These are phyloP conservation scores for Thrips palmi DNA, from an alignment of 1,140 invertebrate species.

Conservation along the genomic window DNA sequence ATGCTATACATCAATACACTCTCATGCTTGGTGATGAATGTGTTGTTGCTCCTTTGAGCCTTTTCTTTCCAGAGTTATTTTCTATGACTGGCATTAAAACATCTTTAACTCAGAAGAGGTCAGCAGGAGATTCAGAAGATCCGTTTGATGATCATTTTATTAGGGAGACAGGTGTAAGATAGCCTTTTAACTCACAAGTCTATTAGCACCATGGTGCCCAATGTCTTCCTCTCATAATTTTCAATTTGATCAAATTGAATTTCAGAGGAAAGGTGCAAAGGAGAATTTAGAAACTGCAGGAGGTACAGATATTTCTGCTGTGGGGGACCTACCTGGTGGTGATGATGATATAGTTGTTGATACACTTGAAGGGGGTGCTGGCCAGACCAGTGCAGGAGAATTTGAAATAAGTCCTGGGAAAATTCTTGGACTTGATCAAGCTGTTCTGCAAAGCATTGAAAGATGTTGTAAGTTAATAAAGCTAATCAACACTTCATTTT, in stretches of 20 bases:
- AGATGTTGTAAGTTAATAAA: conserved; percentile 44
- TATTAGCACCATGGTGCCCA: not conserved
- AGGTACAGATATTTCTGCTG: conserved; percentile 1
- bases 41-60: conserved; percentile 70
- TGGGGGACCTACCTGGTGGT: conserved; percentile 21
- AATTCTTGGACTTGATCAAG: conserved; percentile 72
- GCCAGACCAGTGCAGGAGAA: conserved; percentile 28
- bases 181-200: not conserved
- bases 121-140: conserved; percentile 73
- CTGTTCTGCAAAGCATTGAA: conserved; percentile 80
- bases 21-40: conserved; percentile 79
- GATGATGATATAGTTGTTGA: conserved; percentile 71
- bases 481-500: conserved; percentile 6
- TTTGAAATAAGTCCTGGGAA: conserved; percentile 52
- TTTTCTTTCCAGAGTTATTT: conserved; percentile 79
- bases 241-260: conserved; percentile 8
- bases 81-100: conserved; percentile 58
- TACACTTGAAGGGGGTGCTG: conserved; percentile 30
- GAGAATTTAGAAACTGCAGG: conserved; percentile 33
- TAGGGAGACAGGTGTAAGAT: conserved; percentile 60
- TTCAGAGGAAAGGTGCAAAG: conserved; percentile 38
- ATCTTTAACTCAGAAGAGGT: conserved; percentile 51
- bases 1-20: conserved; percentile 53
- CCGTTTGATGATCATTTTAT: conserved; percentile 86
- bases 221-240: conserved; percentile 2